Evolutionary conservation across 2,888 invertebrate genomes (phyloP).

Genomic region (Nomada hirtipes): DNA sequence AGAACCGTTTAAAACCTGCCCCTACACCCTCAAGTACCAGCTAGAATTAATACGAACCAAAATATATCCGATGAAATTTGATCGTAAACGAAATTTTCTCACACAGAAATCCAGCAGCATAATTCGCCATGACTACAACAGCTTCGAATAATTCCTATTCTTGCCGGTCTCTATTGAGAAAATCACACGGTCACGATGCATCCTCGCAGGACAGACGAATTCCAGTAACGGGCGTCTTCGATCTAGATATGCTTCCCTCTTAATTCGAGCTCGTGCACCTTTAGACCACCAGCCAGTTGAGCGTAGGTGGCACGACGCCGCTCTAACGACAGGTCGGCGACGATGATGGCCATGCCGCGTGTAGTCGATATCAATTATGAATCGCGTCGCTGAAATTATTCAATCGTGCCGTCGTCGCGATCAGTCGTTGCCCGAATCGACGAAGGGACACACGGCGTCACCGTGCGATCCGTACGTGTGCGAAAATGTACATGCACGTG

Average conservation of each 20-base stretch:
- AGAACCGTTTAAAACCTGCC: too few species aligned
- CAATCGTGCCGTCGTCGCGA: constrained; percentile 70
- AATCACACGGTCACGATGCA: too few species aligned
- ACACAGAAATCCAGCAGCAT: too few species aligned
- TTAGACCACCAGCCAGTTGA: constrained; percentile 31
- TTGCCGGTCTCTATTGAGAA: too few species aligned
- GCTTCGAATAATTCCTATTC: too few species aligned
- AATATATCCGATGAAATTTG: too few species aligned
- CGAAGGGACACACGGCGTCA: constrained; percentile 25
- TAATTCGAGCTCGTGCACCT: constrained; percentile 60
- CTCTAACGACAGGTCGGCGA: constrained; percentile 26
- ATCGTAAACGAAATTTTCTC: too few species aligned
- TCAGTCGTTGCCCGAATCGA: constrained; percentile 63
- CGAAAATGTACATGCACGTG: not conserved
- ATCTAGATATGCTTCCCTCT: constrained; percentile 48
- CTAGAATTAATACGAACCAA: too few species aligned
- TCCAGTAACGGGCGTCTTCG: constrained; percentile 14
- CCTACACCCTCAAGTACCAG: too few species aligned
- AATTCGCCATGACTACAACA: too few species aligned
- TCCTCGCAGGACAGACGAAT: not conserved
- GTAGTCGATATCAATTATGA: constrained; percentile 71
- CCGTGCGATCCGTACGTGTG: not conserved
- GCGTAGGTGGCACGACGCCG: constrained; percentile 44
- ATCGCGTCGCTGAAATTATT: constrained; percentile 66
- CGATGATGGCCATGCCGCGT: constrained; percentile 50